Evolutionary conservation across 2,113 vertebrate genomes (phyloP), one percentile per base, ranked within the genome.

Genomic region (Calyptomena viridis): DNA sequence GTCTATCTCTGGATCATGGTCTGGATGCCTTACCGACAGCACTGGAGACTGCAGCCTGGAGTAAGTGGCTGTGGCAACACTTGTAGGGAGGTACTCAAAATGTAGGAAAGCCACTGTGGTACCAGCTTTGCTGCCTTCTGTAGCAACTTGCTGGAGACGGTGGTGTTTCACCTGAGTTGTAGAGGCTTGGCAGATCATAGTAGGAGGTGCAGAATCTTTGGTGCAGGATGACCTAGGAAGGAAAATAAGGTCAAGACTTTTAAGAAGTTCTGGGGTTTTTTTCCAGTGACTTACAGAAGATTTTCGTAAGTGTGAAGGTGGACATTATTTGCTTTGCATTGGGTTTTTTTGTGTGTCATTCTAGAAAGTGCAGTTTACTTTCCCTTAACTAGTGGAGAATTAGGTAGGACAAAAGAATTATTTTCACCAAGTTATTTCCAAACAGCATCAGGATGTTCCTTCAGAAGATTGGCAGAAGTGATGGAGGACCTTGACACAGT

Each of bases 291-390:
- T 58, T 27, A 27, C 15, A 49, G 58, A 82, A 82, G 24, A 40
- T 46, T 78, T 94, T 75, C 27, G 39, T 63, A 50, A 42, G 18
- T 50, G 21, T 80, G 33, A 53, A 44, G 47, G 59, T 47, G 27
- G 85, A 69, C 46, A 53, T 62, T 39, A 66, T n/a, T 42, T 21
- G 18, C 35, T 87, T 85, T 77, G 35, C 52, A 63, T 35, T n/a
- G n/a, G n/a, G n/a, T n/a, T 39, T 71, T 77, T 83, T 84, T 1
- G 40, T n/a, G 0, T 77, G 79, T 84, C 33, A 21, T 84, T 95
- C 90, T 94, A 80, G 72, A 63, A 94, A 86, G 68, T n/a, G 42
- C 60, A 84, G 33, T 71, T 92, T 79, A 35, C 56, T 81, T 86
- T 74, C 42, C 16, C 24, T 78, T 59, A 66, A 50, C 31, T 67